Evolutionary conservation across 1,140 invertebrate genomes (phyloP).

Genomic region (Brachionus sp.): DNA sequence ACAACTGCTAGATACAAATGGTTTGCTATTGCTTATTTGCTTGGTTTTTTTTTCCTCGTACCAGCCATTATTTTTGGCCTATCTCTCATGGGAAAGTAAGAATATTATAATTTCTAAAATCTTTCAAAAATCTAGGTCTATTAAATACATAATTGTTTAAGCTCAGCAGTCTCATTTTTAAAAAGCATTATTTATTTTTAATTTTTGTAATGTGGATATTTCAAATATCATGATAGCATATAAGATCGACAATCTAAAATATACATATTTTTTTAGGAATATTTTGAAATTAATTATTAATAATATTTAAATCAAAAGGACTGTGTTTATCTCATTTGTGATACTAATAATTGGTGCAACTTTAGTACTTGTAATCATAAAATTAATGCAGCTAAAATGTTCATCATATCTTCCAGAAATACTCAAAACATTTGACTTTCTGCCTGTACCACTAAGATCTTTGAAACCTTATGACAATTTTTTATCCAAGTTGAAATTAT

Average conservation of each 20-base stretch:
- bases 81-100: slow-evolving; percentile 53
- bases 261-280: too few species aligned
- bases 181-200: too few species aligned
- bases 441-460: slow-evolving; percentile 8
- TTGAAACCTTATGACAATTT: slow-evolving; percentile 31
- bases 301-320: background rate
- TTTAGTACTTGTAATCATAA: background rate
- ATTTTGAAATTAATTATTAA: background rate
- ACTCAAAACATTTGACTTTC: background rate
- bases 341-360: background rate
- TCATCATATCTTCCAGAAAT: background rate
- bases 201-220: too few species aligned
- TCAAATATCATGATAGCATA: too few species aligned
- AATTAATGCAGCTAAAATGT: background rate
- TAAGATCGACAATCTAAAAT: too few species aligned
- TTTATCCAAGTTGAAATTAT: background rate
- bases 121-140: too few species aligned
- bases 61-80: slow-evolving; percentile 61
- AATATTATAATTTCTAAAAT: slow-evolving; percentile 17
- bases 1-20: slow-evolving; percentile 64
- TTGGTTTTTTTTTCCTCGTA: slow-evolving; percentile 63
- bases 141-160: background rate
- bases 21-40: slow-evolving; percentile 65
- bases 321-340: background rate
- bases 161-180: too few species aligned